These are phyloP conservation scores for Andrena bucephala DNA, from an alignment of 2,888 invertebrate genomes.

Conservation along the genomic window DNA sequence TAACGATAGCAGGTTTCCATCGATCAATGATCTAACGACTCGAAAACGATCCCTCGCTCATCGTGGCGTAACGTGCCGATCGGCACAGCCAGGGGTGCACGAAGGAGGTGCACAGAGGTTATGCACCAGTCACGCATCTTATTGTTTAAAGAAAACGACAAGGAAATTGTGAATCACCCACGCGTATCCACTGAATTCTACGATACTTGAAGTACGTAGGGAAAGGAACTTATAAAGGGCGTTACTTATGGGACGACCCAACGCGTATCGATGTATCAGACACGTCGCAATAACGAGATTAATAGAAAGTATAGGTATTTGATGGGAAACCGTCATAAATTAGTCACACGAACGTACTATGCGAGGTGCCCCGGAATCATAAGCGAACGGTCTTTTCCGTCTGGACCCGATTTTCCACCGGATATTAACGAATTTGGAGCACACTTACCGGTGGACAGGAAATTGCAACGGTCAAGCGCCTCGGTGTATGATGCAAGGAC, in stretches of 20 bases:
- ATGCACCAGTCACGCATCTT: too few relatives aligned
- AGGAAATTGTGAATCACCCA: too few relatives aligned
- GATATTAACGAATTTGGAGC: slow-evolving; percentile 12
- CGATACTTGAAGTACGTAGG: too few relatives aligned
- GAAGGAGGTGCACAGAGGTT: too few relatives aligned
- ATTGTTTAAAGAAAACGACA: too few relatives aligned
- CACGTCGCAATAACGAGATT: slow-evolving; percentile 1
- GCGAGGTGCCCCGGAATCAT: background rate
- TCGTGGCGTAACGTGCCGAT: background rate
- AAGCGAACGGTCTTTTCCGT: background rate
- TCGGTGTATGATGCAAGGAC: slow-evolving; percentile 41
- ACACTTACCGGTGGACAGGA: slow-evolving; percentile 46
- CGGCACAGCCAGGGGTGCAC: background rate
- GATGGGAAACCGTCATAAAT: background rate
- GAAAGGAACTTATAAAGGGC: too few relatives aligned
- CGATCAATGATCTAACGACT: slow-evolving; percentile 21
- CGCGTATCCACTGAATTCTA: too few relatives aligned
- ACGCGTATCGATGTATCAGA: slow-evolving; percentile 16
- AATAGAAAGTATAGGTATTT: background rate
- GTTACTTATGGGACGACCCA: background rate
- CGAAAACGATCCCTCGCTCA: slow-evolving; percentile 13
- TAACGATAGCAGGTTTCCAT: background rate
- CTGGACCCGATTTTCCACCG: background rate
- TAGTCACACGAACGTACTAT: background rate
- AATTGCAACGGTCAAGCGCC: slow-evolving; percentile 17